Evolutionary conservation across 2,113 vertebrate genomes (phyloP), one percentile per base, ranked within the genome.

Genomic region (Macquaria ambigua): DNA sequence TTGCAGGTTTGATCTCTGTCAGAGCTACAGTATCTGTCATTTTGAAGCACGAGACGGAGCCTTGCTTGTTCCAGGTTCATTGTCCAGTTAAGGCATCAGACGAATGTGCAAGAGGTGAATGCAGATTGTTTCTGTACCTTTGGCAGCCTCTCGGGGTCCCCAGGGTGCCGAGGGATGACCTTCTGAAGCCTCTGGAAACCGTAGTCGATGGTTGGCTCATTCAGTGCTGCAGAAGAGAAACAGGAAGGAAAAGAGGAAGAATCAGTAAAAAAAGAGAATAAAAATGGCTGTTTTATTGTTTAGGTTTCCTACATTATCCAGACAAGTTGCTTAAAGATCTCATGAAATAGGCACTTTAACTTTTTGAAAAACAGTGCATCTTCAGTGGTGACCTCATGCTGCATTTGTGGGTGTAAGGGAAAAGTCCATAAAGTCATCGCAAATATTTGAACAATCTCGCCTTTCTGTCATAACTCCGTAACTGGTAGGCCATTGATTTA

Each of bases 161-260:
- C 98, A 0, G 98, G 98, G 84, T 99, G 98, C 75, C 98, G 96
- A 10, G 98, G 98, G 86, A 99, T 98, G 81, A 99, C 98, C 85
- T 99, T 99, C 81, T 99, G 98, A 91, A 99, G 96, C 83, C 98
- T 97, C 93, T 99, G 98, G 95, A 99, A 99, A 61, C 98, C 98
- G 0, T 99, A 99, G 91, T 99, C 98, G 72, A 99, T 99, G 93
- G 98, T 99, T 52, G 98, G 98, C 90, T 99, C 98, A 79, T 99
- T 99, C 95, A 99, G 91, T 59, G 98, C 98, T 99, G 95, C 79
- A 92, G 83, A 48, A 75, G 69, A 67, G 48, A 77, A 61, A 79
- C 31, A 85, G 62, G n/a, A n/a, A n/a, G n/a, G n/a, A n/a, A 85
- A 52, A 68, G 11, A 71, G 53, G 43, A 23, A 9, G 46, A 73